Evolutionary conservation across 1,140 invertebrate genomes (phyloP).

Genomic region (Brachystomella parvula): DNA sequence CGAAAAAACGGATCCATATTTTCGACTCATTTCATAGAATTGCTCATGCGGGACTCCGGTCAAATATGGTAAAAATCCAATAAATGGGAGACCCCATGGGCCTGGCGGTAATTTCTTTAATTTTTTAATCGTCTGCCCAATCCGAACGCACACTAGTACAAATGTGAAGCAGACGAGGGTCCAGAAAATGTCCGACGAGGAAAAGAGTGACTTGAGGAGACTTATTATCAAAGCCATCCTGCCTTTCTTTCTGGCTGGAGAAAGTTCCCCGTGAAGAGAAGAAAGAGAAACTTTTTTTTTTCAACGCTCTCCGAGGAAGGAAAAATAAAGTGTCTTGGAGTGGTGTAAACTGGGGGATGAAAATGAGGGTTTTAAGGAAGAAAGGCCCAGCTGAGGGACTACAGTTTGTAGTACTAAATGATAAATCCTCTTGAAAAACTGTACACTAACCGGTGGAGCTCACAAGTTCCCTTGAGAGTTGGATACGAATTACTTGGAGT

Average conservation of each 20-base stretch:
- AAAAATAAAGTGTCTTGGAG: no score
- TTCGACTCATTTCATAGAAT: constrained; percentile 61
- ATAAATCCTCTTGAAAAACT: no score
- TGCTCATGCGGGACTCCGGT: constrained; percentile 66
- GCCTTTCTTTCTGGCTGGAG: no score
- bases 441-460: no score
- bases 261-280: no score
- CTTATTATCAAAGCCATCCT: not conserved
- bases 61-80: constrained; percentile 73
- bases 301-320: no score
- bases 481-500: constrained; percentile 28
- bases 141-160: constrained; percentile 21
- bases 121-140: constrained; percentile 17
- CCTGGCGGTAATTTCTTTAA: constrained; percentile 60
- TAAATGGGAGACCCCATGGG: constrained; percentile 70
- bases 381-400: no score
- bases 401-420: no score
- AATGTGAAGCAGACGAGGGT: constrained; percentile 15
- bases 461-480: no score
- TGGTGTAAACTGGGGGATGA: no score
- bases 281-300: no score
- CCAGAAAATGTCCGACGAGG: constrained; percentile 18
- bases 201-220: not conserved
- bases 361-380: no score
- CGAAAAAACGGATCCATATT: constrained; percentile 74